Evolutionary conservation across 2,113 vertebrate species (phyloP).

Genomic region (Oryzias woworae): DNA sequence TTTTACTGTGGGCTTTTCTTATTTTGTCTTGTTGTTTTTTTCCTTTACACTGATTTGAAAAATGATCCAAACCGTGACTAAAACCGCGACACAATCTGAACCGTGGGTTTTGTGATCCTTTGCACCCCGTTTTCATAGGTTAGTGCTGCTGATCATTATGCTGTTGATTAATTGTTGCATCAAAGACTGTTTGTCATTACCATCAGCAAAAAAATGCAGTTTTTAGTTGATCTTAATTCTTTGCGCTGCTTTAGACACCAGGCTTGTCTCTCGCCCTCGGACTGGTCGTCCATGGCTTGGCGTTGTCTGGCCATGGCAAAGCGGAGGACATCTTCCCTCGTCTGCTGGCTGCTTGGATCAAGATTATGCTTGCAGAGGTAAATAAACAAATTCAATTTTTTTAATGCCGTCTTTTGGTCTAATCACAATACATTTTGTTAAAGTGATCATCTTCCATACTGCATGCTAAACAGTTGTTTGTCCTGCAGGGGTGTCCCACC

Average conservation of each 20-base stretch:
- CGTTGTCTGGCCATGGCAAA: constrained; percentile 88
- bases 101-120: too few species aligned
- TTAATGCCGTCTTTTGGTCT: neutral
- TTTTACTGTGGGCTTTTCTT: too few species aligned
- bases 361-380: constrained; percentile 88
- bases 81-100: too few species aligned
- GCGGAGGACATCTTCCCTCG: constrained; percentile 86
- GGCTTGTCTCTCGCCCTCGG: constrained; percentile 93
- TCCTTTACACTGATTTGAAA: too few species aligned
- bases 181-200: too few species aligned
- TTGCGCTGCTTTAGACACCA: constrained; percentile 77
- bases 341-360: constrained; percentile 89
- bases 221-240: too few species aligned
- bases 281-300: constrained; percentile 84
- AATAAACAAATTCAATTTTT: neutral
- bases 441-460: neutral
- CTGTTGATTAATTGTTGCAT: too few species aligned
- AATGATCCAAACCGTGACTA: too few species aligned
- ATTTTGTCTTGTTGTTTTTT: too few species aligned
- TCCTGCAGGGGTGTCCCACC: constrained; percentile 86
- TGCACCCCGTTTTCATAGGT: too few species aligned
- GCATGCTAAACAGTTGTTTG: neutral
- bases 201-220: too few species aligned
- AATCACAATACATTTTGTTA: neutral
- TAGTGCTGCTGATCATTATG: too few species aligned